Conservation (phyloP, 2,797 vertebrate species). For the Urophycis tenuis region DNA sequence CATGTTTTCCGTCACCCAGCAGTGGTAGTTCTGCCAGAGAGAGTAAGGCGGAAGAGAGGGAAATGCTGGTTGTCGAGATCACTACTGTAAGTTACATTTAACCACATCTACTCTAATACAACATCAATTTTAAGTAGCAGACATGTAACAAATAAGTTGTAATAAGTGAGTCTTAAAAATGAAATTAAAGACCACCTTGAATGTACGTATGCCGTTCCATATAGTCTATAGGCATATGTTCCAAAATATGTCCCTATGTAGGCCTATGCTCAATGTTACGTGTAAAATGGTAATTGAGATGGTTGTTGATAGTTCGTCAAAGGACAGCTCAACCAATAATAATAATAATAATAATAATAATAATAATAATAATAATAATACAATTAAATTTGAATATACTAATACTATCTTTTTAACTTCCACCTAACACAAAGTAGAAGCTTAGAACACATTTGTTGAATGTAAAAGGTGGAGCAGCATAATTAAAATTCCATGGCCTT, state of each 20-base stretch:
- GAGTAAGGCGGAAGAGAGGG: too few relatives aligned
- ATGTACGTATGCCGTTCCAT: neutral
- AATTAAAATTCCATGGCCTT: conserved; percentile 36
- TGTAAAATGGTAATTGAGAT: neutral
- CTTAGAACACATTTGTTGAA: conserved; percentile 1
- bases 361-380: too few relatives aligned
- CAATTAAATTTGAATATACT: neutral
- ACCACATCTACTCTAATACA: neutral
- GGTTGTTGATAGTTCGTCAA: neutral
- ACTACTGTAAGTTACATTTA: neutral
- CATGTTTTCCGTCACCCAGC: too few relatives aligned
- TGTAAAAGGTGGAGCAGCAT: conserved; percentile 36
- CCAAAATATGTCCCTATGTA: neutral
- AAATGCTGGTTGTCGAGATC: too few relatives aligned
- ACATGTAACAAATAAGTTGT: neutral
- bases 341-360: too few relatives aligned
- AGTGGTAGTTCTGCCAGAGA: too few relatives aligned
- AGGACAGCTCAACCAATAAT: too few relatives aligned
- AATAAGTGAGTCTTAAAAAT: neutral
- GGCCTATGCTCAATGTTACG: neutral
- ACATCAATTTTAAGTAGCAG: neutral
- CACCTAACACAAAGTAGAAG: neutral
- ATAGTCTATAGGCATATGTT: too few relatives aligned
- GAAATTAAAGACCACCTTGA: neutral
- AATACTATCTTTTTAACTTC: neutral